phyloP scores from a whole-genome alignment of 2,888 invertebrate species.

The Noctuana brunneofusca region DNA sequence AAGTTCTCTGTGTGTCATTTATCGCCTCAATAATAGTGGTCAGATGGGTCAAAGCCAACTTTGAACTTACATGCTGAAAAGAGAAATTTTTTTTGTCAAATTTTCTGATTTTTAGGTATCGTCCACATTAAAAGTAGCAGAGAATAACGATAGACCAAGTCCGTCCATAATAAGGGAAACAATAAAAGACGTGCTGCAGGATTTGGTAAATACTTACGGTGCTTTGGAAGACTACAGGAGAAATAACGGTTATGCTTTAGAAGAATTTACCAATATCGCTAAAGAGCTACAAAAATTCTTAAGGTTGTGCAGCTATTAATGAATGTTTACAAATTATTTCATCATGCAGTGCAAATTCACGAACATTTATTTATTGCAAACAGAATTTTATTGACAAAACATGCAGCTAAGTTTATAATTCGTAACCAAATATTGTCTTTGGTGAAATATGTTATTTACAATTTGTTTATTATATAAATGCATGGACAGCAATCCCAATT shows the following conservation, averaged over 20 bases:
- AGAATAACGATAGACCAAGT: constrained; percentile 48
- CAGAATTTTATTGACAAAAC: not conserved
- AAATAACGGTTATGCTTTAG: constrained; percentile 43
- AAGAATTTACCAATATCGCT: constrained; percentile 52
- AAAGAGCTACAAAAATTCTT: constrained; percentile 49
- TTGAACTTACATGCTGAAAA: too few species aligned
- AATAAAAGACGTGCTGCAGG: constrained; percentile 47
- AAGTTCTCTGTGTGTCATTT: too few species aligned
- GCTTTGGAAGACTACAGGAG: constrained; percentile 47
- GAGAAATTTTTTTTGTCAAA: too few species aligned
- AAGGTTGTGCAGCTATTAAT: constrained; percentile 53
- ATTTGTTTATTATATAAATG: too few species aligned
- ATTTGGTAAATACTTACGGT: constrained; percentile 54
- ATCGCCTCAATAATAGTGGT: too few species aligned
- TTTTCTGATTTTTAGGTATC: constrained; percentile 47
- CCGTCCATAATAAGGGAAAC: constrained; percentile 45
- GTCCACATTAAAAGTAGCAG: constrained; percentile 46
- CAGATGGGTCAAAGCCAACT: too few species aligned
- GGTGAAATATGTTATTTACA: not conserved
- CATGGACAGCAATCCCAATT: too few species aligned
- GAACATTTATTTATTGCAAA: not conserved
- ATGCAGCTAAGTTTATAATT: not conserved
- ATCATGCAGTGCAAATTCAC: too few species aligned
- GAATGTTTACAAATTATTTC: not conserved
- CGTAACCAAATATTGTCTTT: not conserved